Conservation (phyloP, 2,888 invertebrate species). For the Dascillus cervinus region DNA sequence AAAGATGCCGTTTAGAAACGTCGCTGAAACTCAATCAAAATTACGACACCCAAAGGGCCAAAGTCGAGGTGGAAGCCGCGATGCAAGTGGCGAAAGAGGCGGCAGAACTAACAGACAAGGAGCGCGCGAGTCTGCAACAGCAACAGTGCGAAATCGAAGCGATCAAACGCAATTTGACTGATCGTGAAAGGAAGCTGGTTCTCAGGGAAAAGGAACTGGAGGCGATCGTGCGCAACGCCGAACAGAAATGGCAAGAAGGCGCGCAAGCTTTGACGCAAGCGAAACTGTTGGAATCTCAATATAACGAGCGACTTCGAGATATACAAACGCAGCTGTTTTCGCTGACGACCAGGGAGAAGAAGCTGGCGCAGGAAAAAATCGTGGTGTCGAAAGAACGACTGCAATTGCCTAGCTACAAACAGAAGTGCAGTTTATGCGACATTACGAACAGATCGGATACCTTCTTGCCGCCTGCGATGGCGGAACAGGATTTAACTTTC, state of each 20-base stretch:
- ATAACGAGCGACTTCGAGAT: constrained; percentile 50
- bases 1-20: constrained; percentile 37
- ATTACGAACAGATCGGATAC: no score
- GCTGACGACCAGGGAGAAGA: constrained; percentile 50
- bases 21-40: constrained; percentile 33
- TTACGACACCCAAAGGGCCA: constrained; percentile 34
- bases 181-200: constrained; percentile 28
- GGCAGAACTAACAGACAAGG: constrained; percentile 34
- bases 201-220: constrained; percentile 35
- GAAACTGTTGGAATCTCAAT: constrained; percentile 41
- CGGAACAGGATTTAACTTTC: no score
- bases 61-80: constrained; percentile 39
- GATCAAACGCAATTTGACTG: constrained; percentile 30
- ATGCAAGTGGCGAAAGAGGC: constrained; percentile 40
- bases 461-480: no score
- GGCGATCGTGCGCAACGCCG: constrained; percentile 36
- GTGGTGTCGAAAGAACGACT: constrained; percentile 51
- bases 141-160: constrained; percentile 35
- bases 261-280: constrained; percentile 43
- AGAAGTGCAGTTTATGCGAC: constrained; percentile 35
- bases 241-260: constrained; percentile 49
- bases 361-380: constrained; percentile 54
- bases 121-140: constrained; percentile 32
- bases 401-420: constrained; percentile 46
- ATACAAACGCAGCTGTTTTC: constrained; percentile 52